Conservation (phyloP, 2,888 invertebrate species). For the Iphiclides podalirius region DNA sequence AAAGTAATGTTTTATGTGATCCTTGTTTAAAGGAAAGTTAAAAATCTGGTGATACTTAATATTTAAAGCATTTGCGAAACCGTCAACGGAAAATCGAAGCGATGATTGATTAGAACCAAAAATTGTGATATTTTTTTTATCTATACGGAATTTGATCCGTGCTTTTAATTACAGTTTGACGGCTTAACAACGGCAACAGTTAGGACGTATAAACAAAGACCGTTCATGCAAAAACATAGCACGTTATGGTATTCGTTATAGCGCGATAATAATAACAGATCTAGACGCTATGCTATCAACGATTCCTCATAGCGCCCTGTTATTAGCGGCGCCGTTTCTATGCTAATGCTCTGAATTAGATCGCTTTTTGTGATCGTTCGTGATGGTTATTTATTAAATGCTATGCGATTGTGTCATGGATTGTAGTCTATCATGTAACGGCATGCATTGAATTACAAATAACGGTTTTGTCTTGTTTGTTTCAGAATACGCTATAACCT, state of each 20-base stretch:
- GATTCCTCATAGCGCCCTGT: slow-evolving; percentile 43
- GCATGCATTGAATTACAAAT: not conserved
- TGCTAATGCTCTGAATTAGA: slow-evolving; percentile 44
- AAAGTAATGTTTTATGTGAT: no score
- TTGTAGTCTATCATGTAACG: not conserved
- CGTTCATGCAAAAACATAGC: not conserved
- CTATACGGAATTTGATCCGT: no score
- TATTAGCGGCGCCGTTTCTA: slow-evolving; percentile 59
- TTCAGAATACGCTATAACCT: not conserved
- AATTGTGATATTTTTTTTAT: no score
- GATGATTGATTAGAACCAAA: no score
- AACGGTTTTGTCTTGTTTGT: not conserved
- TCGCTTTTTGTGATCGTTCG: slow-evolving; percentile 13
- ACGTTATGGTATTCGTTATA: slow-evolving; percentile 4
- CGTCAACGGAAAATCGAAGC: no score
- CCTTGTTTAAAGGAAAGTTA: no score
- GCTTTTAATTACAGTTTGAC: no score
- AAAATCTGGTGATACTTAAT: no score
- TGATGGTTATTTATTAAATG: slow-evolving; percentile 14
- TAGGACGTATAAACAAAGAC: no score
- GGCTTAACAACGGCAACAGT: no score
- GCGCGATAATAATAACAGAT: slow-evolving; percentile 5
- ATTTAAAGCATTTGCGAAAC: no score
- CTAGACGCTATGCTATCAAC: slow-evolving; percentile 28
- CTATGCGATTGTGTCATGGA: slow-evolving; percentile 7